A percentile compares a stretch with the other conserved stretches of the same genome.
Conservation (phyloP, 2,797 vertebrate genomes). For the Tarsius wallacei region DNA sequence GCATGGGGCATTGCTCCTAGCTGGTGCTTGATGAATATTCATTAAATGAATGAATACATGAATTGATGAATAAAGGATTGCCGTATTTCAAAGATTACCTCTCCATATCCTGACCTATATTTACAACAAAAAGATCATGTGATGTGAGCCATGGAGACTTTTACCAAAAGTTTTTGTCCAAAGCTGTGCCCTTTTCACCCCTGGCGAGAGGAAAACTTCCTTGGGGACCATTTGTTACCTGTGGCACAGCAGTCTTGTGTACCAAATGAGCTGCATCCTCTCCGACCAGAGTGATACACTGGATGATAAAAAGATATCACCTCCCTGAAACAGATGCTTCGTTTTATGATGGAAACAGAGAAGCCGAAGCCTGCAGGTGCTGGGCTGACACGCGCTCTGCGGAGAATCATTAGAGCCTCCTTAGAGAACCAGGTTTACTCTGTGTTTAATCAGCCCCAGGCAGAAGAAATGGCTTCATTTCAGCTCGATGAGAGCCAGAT, state of each 20-base stretch:
- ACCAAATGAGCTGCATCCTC: conserved; percentile 92
- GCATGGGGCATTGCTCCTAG: neutral
- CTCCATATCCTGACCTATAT: conserved; percentile 74
- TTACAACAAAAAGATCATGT: conserved; percentile 80
- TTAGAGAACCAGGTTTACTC: conserved; percentile 90
- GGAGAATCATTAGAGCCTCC: conserved; percentile 91
- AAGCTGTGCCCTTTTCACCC: conserved; percentile 84
- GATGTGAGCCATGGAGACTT: conserved; percentile 73
- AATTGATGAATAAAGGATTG: neutral
- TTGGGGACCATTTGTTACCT: conserved; percentile 92
- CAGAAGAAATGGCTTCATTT: conserved; percentile 96
- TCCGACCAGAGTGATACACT: conserved; percentile 85
- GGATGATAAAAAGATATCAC: conserved; percentile 88
- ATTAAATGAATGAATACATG: neutral
- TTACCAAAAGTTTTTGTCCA: conserved; percentile 80
- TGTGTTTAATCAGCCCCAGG: conserved; percentile 97
- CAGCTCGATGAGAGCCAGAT: conserved; percentile 95
- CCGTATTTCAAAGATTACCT: conserved; percentile 40
- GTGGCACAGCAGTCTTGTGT: conserved; percentile 92
- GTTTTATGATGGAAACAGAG: conserved; percentile 92
- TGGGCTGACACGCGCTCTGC: conserved; percentile 91
- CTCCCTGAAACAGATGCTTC: conserved; percentile 93
- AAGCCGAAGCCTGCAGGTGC: conserved; percentile 95
- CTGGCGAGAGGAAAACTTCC: conserved; percentile 85
- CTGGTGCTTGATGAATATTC: neutral